These are phyloP conservation scores for Zophobas atratus DNA, from an alignment of 1,140 invertebrate species.

Conservation along the genomic window DNA sequence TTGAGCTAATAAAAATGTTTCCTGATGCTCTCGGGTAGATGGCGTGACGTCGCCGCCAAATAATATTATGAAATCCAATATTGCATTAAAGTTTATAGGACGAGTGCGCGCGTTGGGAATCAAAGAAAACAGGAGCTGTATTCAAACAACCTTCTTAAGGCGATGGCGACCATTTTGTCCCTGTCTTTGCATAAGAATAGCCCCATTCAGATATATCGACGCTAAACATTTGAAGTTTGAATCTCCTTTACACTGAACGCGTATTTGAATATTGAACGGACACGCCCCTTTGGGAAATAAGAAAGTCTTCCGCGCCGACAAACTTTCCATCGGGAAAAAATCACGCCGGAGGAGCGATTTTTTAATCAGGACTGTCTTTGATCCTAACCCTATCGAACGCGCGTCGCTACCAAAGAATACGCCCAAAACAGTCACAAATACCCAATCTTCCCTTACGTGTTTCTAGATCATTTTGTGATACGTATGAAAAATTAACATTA, in stretches of 20 bases:
- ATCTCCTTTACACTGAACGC: conserved; percentile 57
- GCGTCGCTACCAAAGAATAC: too few relatives aligned
- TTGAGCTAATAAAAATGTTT: conserved; percentile 36
- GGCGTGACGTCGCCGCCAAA: conserved; percentile 16
- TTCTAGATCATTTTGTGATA: too few relatives aligned
- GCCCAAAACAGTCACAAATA: too few relatives aligned
- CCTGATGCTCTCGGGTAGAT: conserved; percentile 5
- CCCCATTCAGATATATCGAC: conserved; percentile 58
- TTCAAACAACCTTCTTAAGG: conserved; percentile 60
- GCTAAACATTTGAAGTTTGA: conserved; percentile 60
- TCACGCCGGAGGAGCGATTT: conserved; percentile 36
- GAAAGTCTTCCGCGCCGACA: conserved; percentile 51
- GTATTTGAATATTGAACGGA: conserved; percentile 59
- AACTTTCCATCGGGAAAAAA: conserved; percentile 53
- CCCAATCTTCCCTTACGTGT: too few relatives aligned
- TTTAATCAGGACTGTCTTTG: background rate
- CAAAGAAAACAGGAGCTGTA: conserved; percentile 59
- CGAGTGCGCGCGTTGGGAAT: conserved; percentile 53
- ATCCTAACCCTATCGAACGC: too few relatives aligned
- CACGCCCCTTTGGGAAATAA: conserved; percentile 57
- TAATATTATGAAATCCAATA: conserved; percentile 57
- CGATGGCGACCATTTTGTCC: conserved; percentile 59
- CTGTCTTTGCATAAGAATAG: conserved; percentile 64
- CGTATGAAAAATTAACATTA: too few relatives aligned
- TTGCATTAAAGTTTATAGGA: conserved; percentile 57